Percentiles rank a stretch among this genome's conserved stretches.
Evolutionary conservation across 2,888 invertebrate species (phyloP).

Genomic region (Dioctria linearis): DNA sequence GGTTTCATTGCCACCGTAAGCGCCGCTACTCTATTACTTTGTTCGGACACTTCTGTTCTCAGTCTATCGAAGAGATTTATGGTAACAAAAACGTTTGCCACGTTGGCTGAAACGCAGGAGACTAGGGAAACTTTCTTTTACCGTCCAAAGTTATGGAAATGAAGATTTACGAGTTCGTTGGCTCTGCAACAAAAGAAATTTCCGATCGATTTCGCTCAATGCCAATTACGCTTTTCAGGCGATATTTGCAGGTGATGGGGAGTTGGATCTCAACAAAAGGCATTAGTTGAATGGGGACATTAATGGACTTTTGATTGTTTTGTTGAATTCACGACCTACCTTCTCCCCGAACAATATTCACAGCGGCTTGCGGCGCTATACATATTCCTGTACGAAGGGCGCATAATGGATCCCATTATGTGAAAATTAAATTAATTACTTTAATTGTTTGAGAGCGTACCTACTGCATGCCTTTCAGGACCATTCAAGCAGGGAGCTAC

Average conservation of each 20-base stretch:
- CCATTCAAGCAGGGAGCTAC: not conserved
- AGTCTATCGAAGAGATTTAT: constrained; percentile 54
- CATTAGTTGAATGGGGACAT: constrained; percentile 49
- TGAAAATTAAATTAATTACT: constrained; percentile 50
- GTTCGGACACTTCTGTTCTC: constrained; percentile 47
- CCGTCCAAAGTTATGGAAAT: constrained; percentile 56
- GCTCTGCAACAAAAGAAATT: constrained; percentile 52
- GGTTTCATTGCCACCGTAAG: constrained; percentile 47
- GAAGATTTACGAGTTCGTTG: constrained; percentile 55
- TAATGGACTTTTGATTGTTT: constrained; percentile 53
- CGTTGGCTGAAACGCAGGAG: constrained; percentile 41
- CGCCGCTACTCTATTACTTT: constrained; percentile 31
- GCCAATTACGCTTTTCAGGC: constrained; percentile 50
- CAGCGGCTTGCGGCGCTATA: constrained; percentile 13
- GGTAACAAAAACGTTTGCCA: constrained; percentile 34
- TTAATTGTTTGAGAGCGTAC: constrained; percentile 40
- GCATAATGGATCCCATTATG: constrained; percentile 46
- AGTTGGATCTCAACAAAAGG: constrained; percentile 48
- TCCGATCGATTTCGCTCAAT: constrained; percentile 52
- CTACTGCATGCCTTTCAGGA: constrained; percentile 16
- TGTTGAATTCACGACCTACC: constrained; percentile 31
- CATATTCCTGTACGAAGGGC: constrained; percentile 22
- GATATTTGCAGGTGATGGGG: constrained; percentile 50
- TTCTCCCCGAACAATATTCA: constrained; percentile 3
- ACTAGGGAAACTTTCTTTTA: constrained; percentile 48